Evolutionary conservation across 1,140 invertebrate genomes (phyloP), one percentile per base, ranked within the genome.

Genomic region (Anagrus nilaparvatae): DNA sequence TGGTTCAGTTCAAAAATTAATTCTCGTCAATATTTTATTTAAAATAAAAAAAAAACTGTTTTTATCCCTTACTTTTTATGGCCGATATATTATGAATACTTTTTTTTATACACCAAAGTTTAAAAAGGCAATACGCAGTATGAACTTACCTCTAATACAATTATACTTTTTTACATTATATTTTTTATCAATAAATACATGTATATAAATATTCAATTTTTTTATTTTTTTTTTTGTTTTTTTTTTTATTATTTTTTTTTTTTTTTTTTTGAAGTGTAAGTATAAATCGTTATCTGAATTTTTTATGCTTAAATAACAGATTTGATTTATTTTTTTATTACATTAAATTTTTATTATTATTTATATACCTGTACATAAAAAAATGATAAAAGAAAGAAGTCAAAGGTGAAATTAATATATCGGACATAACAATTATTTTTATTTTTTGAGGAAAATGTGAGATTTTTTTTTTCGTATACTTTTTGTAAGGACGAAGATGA

Each of bases 61-160:
- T 52, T 44, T 49, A 51, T 54, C 55, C 53, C 51, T 27, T 47
- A 50, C 46, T n/a, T n/a, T n/a, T n/a, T n/a, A n/a, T 52, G 54
- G 55, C 62, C 59, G 55, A 61, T 48, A 44, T 63, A 59, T 53
- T 63, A n/a, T 62, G 60, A 59, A 63, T 65, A 63, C 64, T 63
- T 47, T 48, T 47, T 51, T 67, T 63, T 60, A n/a, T n/a, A 68
- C 65, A 68, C 59, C 63, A 55, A 66, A 66, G 63, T 68, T n/a
- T 63, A 66, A 65, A 68, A 68, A 68, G 65, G 65, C 64, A 67
- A 66, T 68, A 64, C 61, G 59, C 61, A 66, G 63, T 65, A 68
- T 61, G 58, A 68, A 67, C 63, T 67, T 66, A 67, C 60, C 61
- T 66, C n/a, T n/a, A n/a, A n/a, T n/a, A n/a, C n/a, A n/a, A n/a